Conservation (phyloP, 2,888 invertebrate genomes). For the Cheilosia variabilis region DNA sequence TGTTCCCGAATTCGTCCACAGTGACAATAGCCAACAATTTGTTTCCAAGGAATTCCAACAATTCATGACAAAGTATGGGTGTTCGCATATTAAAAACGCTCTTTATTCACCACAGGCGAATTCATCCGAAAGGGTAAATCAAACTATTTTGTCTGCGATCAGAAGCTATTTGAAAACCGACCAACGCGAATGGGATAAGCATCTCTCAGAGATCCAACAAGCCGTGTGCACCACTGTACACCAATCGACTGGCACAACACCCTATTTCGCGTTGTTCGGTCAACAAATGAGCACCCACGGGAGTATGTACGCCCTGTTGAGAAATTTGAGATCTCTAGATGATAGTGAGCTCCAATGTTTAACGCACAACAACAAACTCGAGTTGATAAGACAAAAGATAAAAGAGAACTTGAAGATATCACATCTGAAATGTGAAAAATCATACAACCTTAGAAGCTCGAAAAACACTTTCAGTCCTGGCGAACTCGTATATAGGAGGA, state of each 20-base stretch:
- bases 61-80: not conserved
- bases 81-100: constrained; percentile 2
- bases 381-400: too few relatives aligned
- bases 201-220: too few relatives aligned
- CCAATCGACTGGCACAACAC: not conserved
- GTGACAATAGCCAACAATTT: not conserved
- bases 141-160: constrained; percentile 9
- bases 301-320: not conserved
- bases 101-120: constrained; percentile 7
- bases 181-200: too few relatives aligned
- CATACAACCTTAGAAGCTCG: too few relatives aligned
- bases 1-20: not conserved
- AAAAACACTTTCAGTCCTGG: too few relatives aligned
- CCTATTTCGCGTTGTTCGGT: not conserved
- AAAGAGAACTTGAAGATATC: too few relatives aligned
- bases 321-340: not conserved
- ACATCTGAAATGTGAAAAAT: too few relatives aligned
- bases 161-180: constrained; percentile 1
- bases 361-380: not conserved
- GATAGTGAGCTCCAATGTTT: constrained; percentile 1
- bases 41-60: not conserved
- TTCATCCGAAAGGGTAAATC: constrained; percentile 15
- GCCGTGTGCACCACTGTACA: not conserved
- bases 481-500: too few relatives aligned
- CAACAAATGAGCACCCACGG: not conserved